Evolutionary conservation across 2,113 vertebrate genomes (phyloP).

Genomic region (Mesocricetus auratus): DNA sequence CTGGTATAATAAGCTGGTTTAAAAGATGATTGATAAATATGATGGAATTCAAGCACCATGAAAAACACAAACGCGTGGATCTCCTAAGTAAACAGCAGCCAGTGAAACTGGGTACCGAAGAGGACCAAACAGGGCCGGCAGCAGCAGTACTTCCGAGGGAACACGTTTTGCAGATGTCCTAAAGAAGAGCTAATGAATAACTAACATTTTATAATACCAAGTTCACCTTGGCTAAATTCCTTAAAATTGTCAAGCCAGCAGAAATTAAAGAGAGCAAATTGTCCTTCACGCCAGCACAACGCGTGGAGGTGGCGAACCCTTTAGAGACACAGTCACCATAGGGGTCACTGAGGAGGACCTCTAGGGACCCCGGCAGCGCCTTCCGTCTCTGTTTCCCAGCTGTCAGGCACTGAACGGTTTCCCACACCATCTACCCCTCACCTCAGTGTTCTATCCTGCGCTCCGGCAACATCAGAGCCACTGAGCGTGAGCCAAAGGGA

Average conservation of each 20-base stretch:
- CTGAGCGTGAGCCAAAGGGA: neutral
- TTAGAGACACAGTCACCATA: neutral
- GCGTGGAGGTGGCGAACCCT: neutral
- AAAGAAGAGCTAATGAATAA: conserved; percentile 32
- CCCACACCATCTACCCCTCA: no score
- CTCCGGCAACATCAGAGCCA: neutral
- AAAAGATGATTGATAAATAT: neutral
- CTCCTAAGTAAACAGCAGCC: conserved; percentile 49
- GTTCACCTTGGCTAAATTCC: conserved; percentile 46
- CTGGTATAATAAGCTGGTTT: neutral
- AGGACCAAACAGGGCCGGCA: neutral
- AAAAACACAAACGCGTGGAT: neutral
- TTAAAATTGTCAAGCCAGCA: conserved; percentile 32
- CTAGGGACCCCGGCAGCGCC: accelerated
- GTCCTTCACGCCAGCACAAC: neutral
- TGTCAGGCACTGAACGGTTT: neutral
- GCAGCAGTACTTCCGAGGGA: neutral
- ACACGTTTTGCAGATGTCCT: conserved; percentile 21
- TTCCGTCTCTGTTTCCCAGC: neutral
- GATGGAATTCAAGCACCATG: conserved; percentile 43
- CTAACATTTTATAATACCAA: conserved; percentile 23
- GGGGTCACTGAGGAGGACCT: no score
- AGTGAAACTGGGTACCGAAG: neutral
- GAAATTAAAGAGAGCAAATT: conserved; percentile 43
- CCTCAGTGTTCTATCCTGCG: neutral